Percentiles rank a stretch among this genome's conserved stretches.
Conservation (phyloP, 2,113 vertebrate genomes). For the Xerus inauris region DNA sequence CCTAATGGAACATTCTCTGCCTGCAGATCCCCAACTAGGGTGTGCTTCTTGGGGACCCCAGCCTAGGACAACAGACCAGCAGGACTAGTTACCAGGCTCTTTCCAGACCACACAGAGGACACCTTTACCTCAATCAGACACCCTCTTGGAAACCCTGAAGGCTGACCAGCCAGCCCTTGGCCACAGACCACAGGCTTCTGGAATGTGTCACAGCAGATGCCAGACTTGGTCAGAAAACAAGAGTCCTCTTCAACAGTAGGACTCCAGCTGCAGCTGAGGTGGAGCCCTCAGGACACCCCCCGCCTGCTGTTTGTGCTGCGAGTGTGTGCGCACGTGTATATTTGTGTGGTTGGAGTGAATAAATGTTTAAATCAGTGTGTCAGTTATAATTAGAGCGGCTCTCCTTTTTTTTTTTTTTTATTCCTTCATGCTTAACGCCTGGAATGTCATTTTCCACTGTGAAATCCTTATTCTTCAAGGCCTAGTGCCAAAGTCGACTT, state of each 20-base stretch:
- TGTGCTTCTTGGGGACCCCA: background rate
- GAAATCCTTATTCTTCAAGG: slow-evolving; percentile 80
- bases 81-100: background rate
- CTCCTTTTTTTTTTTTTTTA: slow-evolving; percentile 48
- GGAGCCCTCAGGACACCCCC: background rate
- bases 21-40: background rate
- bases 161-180: background rate
- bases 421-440: slow-evolving; percentile 77
- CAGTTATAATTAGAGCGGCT: slow-evolving; percentile 76
- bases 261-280: slow-evolving; percentile 48
- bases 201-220: background rate
- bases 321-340: background rate
- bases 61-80: background rate
- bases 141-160: background rate
- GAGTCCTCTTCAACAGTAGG: background rate
- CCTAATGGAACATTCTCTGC: background rate
- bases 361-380: slow-evolving; percentile 79
- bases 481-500: slow-evolving; percentile 68
- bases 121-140: background rate
- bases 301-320: slow-evolving; percentile 52
- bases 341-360: slow-evolving; percentile 75
- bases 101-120: background rate
- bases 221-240: background rate
- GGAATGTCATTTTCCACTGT: slow-evolving; percentile 80
- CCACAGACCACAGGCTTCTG: background rate